A percentile compares a stretch with the other conserved stretches of the same genome.
Conservation (phyloP, 2,888 invertebrate species). For the Asteroscopus sphinx region DNA sequence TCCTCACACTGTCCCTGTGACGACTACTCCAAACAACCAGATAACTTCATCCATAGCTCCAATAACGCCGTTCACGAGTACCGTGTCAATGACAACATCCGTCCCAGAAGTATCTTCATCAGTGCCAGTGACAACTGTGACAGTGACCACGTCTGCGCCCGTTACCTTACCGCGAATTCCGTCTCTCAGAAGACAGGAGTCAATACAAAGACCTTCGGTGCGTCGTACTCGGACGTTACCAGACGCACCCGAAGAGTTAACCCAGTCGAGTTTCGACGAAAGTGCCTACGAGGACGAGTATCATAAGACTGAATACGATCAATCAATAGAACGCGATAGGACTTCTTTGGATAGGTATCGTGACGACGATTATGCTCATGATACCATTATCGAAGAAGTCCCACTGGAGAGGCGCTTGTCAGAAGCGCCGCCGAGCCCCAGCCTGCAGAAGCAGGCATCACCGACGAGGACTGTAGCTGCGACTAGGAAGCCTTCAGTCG, state of each 20-base stretch:
- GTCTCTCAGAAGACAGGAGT: slow-evolving; percentile 85
- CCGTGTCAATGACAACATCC: slow-evolving; percentile 77
- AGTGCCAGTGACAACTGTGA: slow-evolving; percentile 76
- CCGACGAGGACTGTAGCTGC: slow-evolving; percentile 79
- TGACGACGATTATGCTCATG: slow-evolving; percentile 81
- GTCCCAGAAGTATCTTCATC: slow-evolving; percentile 81
- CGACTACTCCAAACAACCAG: slow-evolving; percentile 68
- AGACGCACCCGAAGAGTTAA: slow-evolving; percentile 84
- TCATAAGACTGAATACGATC: slow-evolving; percentile 88
- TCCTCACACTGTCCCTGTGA: slow-evolving; percentile 57
- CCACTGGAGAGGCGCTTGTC: slow-evolving; percentile 78
- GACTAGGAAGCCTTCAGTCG: slow-evolving; percentile 83
- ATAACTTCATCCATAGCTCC: slow-evolving; percentile 64
- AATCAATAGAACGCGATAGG: slow-evolving; percentile 80
- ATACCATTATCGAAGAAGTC: slow-evolving; percentile 78
- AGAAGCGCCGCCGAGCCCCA: slow-evolving; percentile 73
- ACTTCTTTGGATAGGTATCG: slow-evolving; percentile 84
- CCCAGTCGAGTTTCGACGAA: slow-evolving; percentile 84
- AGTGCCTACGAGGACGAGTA: slow-evolving; percentile 89
- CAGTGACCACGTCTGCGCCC: slow-evolving; percentile 78
- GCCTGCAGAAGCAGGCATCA: slow-evolving; percentile 80
- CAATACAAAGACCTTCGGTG: slow-evolving; percentile 86
- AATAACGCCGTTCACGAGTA: slow-evolving; percentile 77
- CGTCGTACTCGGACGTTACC: slow-evolving; percentile 85
- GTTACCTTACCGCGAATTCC: slow-evolving; percentile 81